phyloP scores from a whole-genome alignment of 2,888 invertebrate genomes.

The Cremastinae sp. region DNA sequence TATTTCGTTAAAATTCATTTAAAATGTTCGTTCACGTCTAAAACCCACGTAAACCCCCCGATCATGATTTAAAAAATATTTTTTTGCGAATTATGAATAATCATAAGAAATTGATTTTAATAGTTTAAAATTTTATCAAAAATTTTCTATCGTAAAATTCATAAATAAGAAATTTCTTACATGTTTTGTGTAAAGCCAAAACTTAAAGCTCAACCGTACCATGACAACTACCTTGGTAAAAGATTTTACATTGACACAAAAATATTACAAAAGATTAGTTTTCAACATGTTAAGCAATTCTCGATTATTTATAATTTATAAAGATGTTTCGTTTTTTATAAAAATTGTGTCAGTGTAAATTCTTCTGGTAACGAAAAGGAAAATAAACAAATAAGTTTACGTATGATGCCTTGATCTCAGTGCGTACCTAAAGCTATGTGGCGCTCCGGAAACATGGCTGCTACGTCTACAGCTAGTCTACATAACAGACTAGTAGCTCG shows the following conservation, averaged over 20 bases:
- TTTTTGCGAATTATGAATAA: no score
- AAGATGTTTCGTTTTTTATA: background rate
- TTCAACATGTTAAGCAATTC: background rate
- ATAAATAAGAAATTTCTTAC: no score
- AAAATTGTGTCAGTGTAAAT: conserved; percentile 36
- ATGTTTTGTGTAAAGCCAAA: no score
- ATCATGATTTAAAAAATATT: no score
- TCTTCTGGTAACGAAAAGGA: conserved; percentile 57
- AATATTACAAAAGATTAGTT: background rate
- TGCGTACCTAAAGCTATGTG: conserved; percentile 80
- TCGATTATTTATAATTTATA: background rate
- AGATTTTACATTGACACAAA: conserved; percentile 46
- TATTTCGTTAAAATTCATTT: no score
- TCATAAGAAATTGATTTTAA: no score
- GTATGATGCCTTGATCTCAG: conserved; percentile 77
- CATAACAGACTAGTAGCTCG: conserved; percentile 77
- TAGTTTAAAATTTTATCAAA: no score
- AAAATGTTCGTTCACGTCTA: no score
- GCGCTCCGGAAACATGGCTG: conserved; percentile 78
- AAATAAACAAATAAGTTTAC: conserved; percentile 68
- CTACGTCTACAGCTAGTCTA: conserved; percentile 79
- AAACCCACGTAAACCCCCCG: no score
- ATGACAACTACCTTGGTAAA: no score
- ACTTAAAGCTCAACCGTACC: no score
- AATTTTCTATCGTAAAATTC: no score